A percentile compares a stretch with the other conserved stretches of the same genome.
These are phyloP conservation scores for Rotaria socialis DNA, from an alignment of 2,888 invertebrate genomes.

Conservation along the genomic window DNA sequence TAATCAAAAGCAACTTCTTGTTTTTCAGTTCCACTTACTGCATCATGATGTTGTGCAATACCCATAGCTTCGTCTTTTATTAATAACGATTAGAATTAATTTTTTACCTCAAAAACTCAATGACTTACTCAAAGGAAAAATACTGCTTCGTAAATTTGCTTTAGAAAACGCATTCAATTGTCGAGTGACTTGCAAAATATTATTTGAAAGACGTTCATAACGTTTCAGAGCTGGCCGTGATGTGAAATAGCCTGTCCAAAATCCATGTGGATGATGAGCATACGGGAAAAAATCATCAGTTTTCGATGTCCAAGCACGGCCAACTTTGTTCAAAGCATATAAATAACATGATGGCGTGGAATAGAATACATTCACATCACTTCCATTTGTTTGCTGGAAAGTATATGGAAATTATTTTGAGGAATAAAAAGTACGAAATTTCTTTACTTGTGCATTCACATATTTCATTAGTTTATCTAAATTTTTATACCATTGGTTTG, in stretches of 20 bases:
- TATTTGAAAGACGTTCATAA: conserved; percentile 58
- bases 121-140: conserved; percentile 11
- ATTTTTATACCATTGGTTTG: conserved; percentile 74
- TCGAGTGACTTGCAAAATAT: conserved; percentile 57
- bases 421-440: conserved; percentile 49
- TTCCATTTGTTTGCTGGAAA: conserved; percentile 49
- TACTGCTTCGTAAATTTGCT: background rate
- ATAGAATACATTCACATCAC: conserved; percentile 67
- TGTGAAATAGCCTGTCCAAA: conserved; percentile 79
- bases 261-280: conserved; percentile 76
- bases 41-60: conserved; percentile 79
- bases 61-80: conserved; percentile 55
- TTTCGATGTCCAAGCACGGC: conserved; percentile 70
- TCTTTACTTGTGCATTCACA: conserved; percentile 61
- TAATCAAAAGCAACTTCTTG: conserved; percentile 20
- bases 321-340: conserved; percentile 63
- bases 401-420: background rate
- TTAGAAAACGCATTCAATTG: conserved; percentile 46
- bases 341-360: conserved; percentile 64
- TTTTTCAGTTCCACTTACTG: conserved; percentile 61
- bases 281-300: conserved; percentile 67
- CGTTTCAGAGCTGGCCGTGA: conserved; percentile 61
- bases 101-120: too few relatives aligned
- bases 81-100: too few relatives aligned
- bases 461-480: conserved; percentile 80